These are phyloP conservation scores for Noctilio leporinus DNA, from an alignment of 2,113 vertebrate genomes.

Conservation along the genomic window DNA sequence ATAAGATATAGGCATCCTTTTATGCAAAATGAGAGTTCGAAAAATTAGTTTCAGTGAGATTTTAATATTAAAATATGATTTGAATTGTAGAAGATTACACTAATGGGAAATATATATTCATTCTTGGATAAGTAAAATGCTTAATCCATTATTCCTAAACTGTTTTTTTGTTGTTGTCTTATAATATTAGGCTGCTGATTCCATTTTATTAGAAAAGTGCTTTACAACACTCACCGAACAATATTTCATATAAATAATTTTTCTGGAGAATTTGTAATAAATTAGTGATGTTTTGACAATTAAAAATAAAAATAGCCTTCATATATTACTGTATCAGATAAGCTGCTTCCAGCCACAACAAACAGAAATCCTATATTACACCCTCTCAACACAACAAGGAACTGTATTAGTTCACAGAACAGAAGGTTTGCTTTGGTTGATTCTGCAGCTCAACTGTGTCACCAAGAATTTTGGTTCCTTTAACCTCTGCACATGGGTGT, in stretches of 20 bases:
- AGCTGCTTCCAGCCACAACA: constrained; percentile 35
- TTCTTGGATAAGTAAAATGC: constrained; percentile 42
- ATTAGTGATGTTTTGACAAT: constrained; percentile 47
- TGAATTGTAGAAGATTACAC: constrained; percentile 30
- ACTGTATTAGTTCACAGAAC: constrained; percentile 10
- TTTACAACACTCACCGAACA: constrained; percentile 49
- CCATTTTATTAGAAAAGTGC: constrained; percentile 61
- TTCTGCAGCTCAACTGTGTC: not conserved
- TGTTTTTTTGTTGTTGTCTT: constrained; percentile 52
- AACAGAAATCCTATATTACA: constrained; percentile 54
- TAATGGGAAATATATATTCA: constrained; percentile 38
- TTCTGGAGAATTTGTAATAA: constrained; percentile 62
- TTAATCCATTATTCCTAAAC: constrained; percentile 58
- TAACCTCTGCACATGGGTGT: not conserved
- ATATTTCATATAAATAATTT: constrained; percentile 57
- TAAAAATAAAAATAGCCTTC: constrained; percentile 60
- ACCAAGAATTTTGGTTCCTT: not conserved
- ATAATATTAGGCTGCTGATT: constrained; percentile 57
- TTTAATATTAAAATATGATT: constrained; percentile 39
- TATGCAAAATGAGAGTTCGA: constrained; percentile 44
- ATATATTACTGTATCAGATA: constrained; percentile 51
- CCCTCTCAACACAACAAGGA: not conserved
- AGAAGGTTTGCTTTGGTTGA: constrained; percentile 19
- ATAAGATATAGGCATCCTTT: constrained; percentile 43
- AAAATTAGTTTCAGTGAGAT: constrained; percentile 34